Base-by-base conservation (phyloP, 1,140 invertebrate species). In the Pogonognathellus flavescens region DNA sequence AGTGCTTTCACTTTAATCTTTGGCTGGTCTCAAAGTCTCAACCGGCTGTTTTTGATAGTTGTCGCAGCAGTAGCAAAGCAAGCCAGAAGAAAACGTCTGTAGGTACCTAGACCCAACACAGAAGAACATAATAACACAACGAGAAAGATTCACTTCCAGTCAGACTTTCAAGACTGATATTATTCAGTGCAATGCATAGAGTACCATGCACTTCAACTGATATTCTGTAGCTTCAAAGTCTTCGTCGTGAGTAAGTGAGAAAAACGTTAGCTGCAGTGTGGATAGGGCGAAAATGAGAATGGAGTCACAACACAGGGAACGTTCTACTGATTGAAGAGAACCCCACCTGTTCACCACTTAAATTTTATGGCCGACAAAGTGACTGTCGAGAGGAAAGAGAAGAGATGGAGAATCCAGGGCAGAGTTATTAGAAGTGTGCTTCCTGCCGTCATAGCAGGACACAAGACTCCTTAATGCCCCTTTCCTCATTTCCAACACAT, bases 271-370 rank as follows among this genome's bases (percentile, higher is more conserved):
- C 25, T 76, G 25, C 13, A 18, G 25, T 49, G 41, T 41, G 70
- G 14, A 50, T 76, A 76, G 31, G 53, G 11, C n/a, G 53, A 14
- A 9, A n/a, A 57, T 57, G 53, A 57, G 53, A 41, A 31, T 25
- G 20, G 14, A 76, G 70, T n/a, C 80, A 81, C 55, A 55, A 50
- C 31, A 6, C 6, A 41, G 2, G 31, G 31, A 41, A 41, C 31
- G 50, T 20, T 52, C 55, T 50, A 81, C 59, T 85, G 84, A 85
- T 85, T 85, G 84, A 82, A 80, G 76, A 52, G 31, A 80, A 85
- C 84, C 84, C 84, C 84, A 85, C 84, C 84, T 85, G 84, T 80
- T 82, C 80, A 20, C 49, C 84, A 80, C 80, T 85, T 85, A 85
- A 85, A 59, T 81, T 81, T 81, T 85, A 82, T 49, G 80, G 55